Conservation (phyloP, 2,797 vertebrate species). For the Sebastes alutus region DNA sequence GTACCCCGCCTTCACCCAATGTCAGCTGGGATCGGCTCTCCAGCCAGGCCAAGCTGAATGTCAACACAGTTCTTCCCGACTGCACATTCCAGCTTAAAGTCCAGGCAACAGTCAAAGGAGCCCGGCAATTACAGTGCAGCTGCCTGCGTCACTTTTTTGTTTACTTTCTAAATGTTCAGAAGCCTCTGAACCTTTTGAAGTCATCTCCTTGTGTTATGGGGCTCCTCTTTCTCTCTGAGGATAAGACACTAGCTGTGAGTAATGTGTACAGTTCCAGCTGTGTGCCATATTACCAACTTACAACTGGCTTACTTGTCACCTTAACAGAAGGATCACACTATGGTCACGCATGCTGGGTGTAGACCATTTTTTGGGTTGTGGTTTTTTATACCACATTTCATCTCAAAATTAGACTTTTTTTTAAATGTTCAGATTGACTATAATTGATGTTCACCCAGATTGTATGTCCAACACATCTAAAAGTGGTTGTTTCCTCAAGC, state of each 20-base stretch:
- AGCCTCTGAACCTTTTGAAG: conserved; percentile 52
- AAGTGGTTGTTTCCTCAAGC: neutral
- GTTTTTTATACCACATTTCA: neutral
- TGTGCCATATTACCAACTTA: conserved; percentile 2
- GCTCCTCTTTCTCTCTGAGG: conserved; percentile 16
- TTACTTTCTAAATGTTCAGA: conserved; percentile 55
- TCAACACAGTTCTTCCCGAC: conserved; percentile 57
- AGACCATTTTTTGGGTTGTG: neutral
- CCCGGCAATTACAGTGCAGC: conserved; percentile 62
- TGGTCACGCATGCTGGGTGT: neutral
- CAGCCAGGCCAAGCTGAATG: conserved; percentile 26
- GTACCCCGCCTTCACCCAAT: no score
- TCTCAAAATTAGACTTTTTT: neutral
- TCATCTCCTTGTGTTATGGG: conserved; percentile 11
- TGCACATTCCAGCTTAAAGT: conserved; percentile 67
- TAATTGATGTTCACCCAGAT: neutral
- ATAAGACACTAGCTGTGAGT: conserved; percentile 5
- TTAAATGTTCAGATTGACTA: neutral
- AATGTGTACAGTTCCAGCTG: conserved; percentile 29
- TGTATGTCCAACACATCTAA: neutral
- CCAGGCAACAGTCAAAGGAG: conserved; percentile 68
- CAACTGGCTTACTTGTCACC: neutral
- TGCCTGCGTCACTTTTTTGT: conserved; percentile 57
- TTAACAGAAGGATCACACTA: neutral
- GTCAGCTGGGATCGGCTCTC: neutral